Conservation (phyloP, 2,888 invertebrate genomes). For the Sisyra nigra region DNA sequence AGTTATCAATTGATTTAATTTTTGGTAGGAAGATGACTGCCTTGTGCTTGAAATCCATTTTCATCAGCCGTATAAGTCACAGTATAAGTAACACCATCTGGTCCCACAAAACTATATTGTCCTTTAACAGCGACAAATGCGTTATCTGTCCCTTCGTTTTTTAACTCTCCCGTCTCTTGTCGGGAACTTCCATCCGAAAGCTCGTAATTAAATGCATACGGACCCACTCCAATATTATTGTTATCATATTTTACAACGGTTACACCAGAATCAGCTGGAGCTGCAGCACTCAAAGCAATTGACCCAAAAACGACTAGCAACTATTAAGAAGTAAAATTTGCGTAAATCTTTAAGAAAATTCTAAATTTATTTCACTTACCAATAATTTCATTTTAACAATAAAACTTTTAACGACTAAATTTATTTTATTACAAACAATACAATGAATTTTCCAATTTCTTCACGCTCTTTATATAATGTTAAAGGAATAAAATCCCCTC, state of each 20-base stretch:
- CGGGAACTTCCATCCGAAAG: slow-evolving; percentile 18
- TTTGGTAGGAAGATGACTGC: neutral
- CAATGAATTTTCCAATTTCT: too few relatives aligned
- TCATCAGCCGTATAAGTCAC: slow-evolving; percentile 33
- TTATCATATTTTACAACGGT: slow-evolving; percentile 34
- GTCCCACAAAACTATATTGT: slow-evolving; percentile 30
- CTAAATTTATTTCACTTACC: too few relatives aligned
- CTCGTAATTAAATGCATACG: slow-evolving; percentile 15
- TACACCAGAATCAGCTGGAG: slow-evolving; percentile 27
- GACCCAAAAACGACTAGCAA: neutral
- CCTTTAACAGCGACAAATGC: slow-evolving; percentile 26
- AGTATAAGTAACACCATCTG: slow-evolving; percentile 30
- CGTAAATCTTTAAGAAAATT: too few relatives aligned
- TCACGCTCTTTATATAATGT: too few relatives aligned
- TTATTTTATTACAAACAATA: too few relatives aligned
- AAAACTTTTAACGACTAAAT: too few relatives aligned
- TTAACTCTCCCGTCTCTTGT: slow-evolving; percentile 17
- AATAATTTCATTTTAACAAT: too few relatives aligned
- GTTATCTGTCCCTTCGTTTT: slow-evolving; percentile 15
- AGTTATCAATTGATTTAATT: too few relatives aligned
- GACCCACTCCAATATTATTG: slow-evolving; percentile 26
- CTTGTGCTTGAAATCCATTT: slow-evolving; percentile 16
- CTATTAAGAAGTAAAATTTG: too few relatives aligned
- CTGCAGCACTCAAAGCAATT: neutral
- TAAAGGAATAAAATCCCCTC: too few relatives aligned